These are phyloP conservation scores for Ceyx margarethae DNA, from an alignment of 2,113 vertebrate genomes.

Conservation along the genomic window DNA sequence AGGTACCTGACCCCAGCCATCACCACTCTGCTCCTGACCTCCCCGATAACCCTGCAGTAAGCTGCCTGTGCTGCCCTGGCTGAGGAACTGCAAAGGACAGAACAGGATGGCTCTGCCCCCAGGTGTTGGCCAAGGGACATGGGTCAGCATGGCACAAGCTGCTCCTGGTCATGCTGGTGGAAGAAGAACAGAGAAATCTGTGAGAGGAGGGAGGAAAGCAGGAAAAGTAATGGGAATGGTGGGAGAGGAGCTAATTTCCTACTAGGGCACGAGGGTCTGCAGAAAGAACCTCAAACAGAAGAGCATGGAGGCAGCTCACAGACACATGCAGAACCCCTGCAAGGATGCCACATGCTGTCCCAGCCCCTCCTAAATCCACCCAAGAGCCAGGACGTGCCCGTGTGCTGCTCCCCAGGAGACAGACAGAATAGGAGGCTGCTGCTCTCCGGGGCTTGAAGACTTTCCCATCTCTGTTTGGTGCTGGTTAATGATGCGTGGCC, in stretches of 20 bases:
- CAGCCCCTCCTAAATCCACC: neutral
- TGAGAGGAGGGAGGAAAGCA: neutral
- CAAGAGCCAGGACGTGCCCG: neutral
- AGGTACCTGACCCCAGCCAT: no score
- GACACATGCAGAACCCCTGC: rapidly evolving
- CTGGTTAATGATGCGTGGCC: neutral
- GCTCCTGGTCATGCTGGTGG: neutral
- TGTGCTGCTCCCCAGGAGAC: neutral
- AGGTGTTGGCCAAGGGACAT: neutral
- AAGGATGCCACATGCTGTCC: neutral
- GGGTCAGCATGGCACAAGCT: neutral
- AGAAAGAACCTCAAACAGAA: neutral
- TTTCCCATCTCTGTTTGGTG: neutral
- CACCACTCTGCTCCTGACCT: neutral
- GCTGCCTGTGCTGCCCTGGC: no score
- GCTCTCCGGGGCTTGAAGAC: neutral
- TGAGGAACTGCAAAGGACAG: neutral
- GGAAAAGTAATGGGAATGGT: neutral
- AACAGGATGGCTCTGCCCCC: neutral
- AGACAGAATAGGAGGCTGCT: neutral
- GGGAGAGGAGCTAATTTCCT: neutral
- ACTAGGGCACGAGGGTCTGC: neutral
- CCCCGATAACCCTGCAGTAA: neutral
- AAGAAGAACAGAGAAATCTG: neutral
- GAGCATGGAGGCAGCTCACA: neutral